These are phyloP conservation scores for Hecatera dysodea DNA, from an alignment of 2,888 invertebrate genomes.

Conservation along the genomic window DNA sequence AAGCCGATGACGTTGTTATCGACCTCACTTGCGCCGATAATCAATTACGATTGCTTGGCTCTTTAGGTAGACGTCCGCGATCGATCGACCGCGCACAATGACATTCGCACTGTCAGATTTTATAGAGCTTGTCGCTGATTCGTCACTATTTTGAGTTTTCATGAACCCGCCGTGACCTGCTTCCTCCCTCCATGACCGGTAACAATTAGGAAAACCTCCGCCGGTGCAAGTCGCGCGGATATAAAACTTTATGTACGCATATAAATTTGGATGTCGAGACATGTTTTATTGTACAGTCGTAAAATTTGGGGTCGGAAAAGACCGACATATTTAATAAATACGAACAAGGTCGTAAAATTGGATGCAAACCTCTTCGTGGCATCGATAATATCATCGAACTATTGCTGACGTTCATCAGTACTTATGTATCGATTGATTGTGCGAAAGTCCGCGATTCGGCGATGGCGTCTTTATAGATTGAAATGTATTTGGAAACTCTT, in stretches of 20 bases:
- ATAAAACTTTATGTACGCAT: conserved; percentile 91
- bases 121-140: conserved; percentile 71
- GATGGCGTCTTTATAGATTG: conserved; percentile 26
- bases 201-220: conserved; percentile 88
- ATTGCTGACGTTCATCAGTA: conserved; percentile 77
- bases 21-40: conserved; percentile 32
- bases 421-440: conserved; percentile 66
- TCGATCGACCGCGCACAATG: conserved; percentile 68
- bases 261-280: conserved; percentile 91
- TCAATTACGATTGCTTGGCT: conserved; percentile 43
- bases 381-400: conserved; percentile 86
- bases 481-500: conserved; percentile 44
- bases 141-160: conserved; percentile 76
- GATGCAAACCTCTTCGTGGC: conserved; percentile 88
- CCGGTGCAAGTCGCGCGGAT: conserved; percentile 88
- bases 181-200: conserved; percentile 85
- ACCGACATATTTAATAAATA: conserved; percentile 91
- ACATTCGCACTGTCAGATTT: conserved; percentile 70
- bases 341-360: conserved; percentile 89
- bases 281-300: conserved; percentile 90
- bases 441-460: conserved; percentile 22
- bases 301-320: conserved; percentile 90
- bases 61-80: conserved; percentile 40
- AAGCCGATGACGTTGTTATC: conserved; percentile 35
- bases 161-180: conserved; percentile 74